Conservation (phyloP, 2,888 invertebrate species). For the Harpagoxenus sublaevis region DNA sequence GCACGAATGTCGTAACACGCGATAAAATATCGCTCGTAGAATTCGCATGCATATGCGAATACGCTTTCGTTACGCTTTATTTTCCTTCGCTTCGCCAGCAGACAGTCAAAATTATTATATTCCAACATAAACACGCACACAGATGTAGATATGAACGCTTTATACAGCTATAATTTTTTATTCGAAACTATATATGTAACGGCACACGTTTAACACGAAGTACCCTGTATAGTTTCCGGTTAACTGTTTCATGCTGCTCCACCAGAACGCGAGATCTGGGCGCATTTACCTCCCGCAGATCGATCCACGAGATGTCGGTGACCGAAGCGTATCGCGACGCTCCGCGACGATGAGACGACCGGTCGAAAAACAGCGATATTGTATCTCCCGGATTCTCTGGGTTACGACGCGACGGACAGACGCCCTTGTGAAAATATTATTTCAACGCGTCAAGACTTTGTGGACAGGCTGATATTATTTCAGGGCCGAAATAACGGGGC, state of each 20-base stretch:
- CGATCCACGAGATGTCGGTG: slow-evolving; percentile 70
- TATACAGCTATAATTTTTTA: background rate
- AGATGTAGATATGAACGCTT: background rate
- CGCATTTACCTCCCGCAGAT: slow-evolving; percentile 62
- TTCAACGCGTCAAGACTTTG: slow-evolving; percentile 70
- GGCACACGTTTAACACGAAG: background rate
- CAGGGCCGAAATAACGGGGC: slow-evolving; percentile 52
- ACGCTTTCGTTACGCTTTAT: slow-evolving; percentile 37
- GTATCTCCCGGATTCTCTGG: slow-evolving; percentile 58
- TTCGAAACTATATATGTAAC: background rate
- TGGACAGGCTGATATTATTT: slow-evolving; percentile 68
- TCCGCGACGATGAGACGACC: slow-evolving; percentile 51
- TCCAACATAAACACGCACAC: background rate
- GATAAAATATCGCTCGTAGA: slow-evolving; percentile 24
- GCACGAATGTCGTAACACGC: slow-evolving; percentile 24
- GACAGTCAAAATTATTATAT: slow-evolving; percentile 33
- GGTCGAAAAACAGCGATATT: slow-evolving; percentile 73
- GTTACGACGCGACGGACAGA: slow-evolving; percentile 72
- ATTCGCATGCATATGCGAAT: background rate
- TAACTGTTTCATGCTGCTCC: slow-evolving; percentile 2
- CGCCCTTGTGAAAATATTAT: slow-evolving; percentile 81
- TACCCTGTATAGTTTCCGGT: background rate
- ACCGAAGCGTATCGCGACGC: slow-evolving; percentile 57
- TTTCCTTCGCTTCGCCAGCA: background rate
- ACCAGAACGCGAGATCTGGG: slow-evolving; percentile 24